phyloP scores from a whole-genome alignment of 2,797 vertebrate genomes.

The Apodemus agrarius region DNA sequence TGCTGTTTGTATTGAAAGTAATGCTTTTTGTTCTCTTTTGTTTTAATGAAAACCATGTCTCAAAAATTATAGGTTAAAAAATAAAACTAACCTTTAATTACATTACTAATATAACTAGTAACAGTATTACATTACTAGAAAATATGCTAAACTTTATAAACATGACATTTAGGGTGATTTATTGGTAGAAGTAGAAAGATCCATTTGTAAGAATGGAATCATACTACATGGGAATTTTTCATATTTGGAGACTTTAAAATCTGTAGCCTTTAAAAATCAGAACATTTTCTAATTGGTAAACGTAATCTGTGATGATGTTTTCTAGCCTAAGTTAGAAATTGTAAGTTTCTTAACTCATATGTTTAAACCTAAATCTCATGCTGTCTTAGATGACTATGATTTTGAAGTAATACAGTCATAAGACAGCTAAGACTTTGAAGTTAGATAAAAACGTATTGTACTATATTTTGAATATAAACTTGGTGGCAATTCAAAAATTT shows the following conservation, averaged over 20 bases:
- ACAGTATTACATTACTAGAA: background rate
- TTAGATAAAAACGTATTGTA: background rate
- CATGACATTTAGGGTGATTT: background rate
- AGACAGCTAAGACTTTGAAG: constrained; percentile 29
- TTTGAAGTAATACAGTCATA: constrained; percentile 52
- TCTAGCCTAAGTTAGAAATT: constrained; percentile 32
- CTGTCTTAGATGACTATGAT: constrained; percentile 11
- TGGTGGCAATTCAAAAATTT: constrained; percentile 28
- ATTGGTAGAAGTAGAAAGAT: background rate
- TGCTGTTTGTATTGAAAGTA: too few relatives aligned
- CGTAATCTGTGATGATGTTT: background rate
- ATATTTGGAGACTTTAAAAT: constrained; percentile 52
- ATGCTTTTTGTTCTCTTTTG: background rate
- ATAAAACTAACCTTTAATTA: background rate
- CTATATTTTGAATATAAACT: constrained; percentile 29
- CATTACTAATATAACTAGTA: background rate
- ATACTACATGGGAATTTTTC: constrained; percentile 29
- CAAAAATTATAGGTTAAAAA: constrained; percentile 18
- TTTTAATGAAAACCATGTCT: background rate
- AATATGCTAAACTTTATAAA: background rate
- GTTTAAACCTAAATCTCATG: constrained; percentile 43
- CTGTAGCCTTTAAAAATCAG: constrained; percentile 32
- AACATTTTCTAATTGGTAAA: background rate
- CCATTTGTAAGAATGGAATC: constrained; percentile 26
- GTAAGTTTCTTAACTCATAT: background rate